Evolutionary conservation across 2,113 vertebrate species (phyloP).

Genomic region (Macrotis lagotis): DNA sequence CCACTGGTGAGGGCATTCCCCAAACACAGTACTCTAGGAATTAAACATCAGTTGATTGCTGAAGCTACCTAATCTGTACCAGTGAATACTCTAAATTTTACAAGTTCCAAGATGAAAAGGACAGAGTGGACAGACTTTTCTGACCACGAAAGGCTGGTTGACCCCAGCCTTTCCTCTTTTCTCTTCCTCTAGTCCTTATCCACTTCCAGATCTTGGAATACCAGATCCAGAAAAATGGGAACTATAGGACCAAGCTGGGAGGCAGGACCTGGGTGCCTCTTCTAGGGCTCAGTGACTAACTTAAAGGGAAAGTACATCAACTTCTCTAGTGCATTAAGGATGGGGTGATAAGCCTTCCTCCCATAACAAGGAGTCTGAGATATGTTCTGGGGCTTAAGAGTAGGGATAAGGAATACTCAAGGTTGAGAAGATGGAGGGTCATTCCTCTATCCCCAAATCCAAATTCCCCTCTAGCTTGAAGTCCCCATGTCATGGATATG

Average conservation of each 20-base stretch:
- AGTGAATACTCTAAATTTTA: neutral
- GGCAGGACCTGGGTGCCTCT: neutral
- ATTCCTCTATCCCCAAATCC: neutral
- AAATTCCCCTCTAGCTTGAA: neutral
- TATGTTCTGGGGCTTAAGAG: neutral
- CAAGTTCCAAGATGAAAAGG: neutral
- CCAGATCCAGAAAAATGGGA: neutral
- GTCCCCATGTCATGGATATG: neutral
- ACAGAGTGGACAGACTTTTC: neutral
- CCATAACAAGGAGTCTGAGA: neutral
- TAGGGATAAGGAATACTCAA: neutral
- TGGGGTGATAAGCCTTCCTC: neutral
- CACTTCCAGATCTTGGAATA: neutral
- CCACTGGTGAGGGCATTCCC: neutral
- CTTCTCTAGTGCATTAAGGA: neutral
- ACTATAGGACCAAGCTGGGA: neutral
- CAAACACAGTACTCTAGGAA: neutral
- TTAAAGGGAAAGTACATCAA: neutral
- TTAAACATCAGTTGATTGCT: neutral
- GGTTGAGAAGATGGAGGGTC: neutral
- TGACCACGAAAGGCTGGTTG: neutral
- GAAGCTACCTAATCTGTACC: neutral
- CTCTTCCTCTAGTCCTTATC: neutral
- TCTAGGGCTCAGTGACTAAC: neutral
- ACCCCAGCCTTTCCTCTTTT: neutral